Evolutionary conservation across 2,888 invertebrate species (phyloP), one percentile per base, ranked within the genome.

Genomic region (Rhaphigaster nebulosa): DNA sequence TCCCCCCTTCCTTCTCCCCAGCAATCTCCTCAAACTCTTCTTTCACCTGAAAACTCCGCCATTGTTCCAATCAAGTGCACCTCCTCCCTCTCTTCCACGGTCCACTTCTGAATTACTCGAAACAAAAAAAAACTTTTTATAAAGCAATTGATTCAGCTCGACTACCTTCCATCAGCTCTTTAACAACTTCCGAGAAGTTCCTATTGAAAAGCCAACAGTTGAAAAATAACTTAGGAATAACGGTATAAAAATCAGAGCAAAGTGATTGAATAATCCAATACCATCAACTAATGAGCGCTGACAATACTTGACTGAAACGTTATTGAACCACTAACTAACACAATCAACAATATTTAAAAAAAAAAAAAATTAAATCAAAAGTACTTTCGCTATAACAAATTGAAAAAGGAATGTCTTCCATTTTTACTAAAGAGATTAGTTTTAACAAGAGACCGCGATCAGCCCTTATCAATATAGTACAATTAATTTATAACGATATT

Each of bases 21-120:
- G 84, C 70, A 90, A 87, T 87, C 84, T 34, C 45, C 90, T 90
- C 87, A 29, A 41, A 41, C 54, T 38, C 87, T 54, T 54, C 56
- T 84, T 84, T 56, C 90, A 84, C 84, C 84, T 90, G 90, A 60
- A 84, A 84, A 90, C 90, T 90, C 56, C 45, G n/a, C 45, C 65
- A 89, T 89, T 89, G 89, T 89, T 89, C 65, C 65, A 76, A 89
- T 89, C 89, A 89, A 89, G 76, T 89, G 89, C 89, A 41, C 84
- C 89, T 89, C 45, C 70, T 56, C 12, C 26, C 38, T 54, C 56
- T 38, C 38, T 60, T n/a, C 41, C 65, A 60, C 29, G 6, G 54
- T 38, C 65, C 56, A 41, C 88, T 60, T 88, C 88, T 41, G 56
- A 87, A 60, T 60, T 54, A 60, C 88, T 84, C n/a, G 45, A 84